Percentiles rank a stretch among this genome's conserved stretches.
phyloP scores from a whole-genome alignment of 2,113 vertebrate genomes.

The Lagopus muta region DNA sequence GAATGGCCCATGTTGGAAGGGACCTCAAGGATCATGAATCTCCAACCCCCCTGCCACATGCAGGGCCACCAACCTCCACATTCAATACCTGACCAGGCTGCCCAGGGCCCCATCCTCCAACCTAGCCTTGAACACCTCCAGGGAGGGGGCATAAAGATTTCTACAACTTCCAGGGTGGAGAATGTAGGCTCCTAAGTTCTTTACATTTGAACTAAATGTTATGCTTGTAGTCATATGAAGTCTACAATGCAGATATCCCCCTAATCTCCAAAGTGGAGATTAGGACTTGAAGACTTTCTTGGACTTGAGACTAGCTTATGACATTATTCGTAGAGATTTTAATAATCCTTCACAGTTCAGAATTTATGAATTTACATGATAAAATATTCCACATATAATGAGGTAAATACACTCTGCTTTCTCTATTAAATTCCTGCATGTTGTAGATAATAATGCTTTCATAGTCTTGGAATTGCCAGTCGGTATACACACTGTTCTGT shows the following conservation, averaged over 20 bases:
- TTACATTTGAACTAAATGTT: neutral
- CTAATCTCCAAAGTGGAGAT: neutral
- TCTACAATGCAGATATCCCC: neutral
- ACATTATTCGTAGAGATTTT: neutral
- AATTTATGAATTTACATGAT: neutral
- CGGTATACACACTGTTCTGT: fast-evolving
- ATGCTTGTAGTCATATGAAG: neutral
- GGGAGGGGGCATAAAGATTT: neutral
- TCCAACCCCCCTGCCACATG: no score
- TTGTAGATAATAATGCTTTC: neutral
- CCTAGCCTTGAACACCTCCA: no score
- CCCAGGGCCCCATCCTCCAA: no score
- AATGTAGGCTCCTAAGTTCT: neutral
- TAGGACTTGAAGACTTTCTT: no score
- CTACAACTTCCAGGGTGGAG: fast-evolving
- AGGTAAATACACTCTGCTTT: neutral
- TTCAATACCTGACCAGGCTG: no score
- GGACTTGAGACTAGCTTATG: neutral
- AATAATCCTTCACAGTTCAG: neutral
- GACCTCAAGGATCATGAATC: no score
- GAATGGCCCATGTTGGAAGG: no score
- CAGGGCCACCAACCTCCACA: no score
- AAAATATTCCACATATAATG: neutral
- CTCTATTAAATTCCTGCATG: neutral
- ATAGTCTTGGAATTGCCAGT: neutral